Evolutionary conservation across 2,113 vertebrate species (phyloP).

Genomic region (Camelus bactrianus): DNA sequence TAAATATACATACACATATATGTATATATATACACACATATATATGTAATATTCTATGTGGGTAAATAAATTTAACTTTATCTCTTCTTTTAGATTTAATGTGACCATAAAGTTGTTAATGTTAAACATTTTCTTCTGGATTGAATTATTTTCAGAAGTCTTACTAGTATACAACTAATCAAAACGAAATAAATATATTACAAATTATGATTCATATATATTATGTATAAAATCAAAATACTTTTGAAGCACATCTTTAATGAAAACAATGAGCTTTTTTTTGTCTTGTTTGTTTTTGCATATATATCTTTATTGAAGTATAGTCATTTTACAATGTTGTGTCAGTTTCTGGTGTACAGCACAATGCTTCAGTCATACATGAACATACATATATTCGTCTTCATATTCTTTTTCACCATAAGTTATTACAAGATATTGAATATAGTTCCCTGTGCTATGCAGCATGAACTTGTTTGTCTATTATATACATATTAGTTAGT

Average conservation of each 20-base stretch:
- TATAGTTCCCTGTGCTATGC: no score
- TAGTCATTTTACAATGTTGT: no score
- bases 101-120: neutral
- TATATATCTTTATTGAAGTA: no score
- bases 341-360: no score
- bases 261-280: neutral
- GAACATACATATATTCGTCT: no score
- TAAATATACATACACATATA: neutral
- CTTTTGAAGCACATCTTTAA: conserved; percentile 4
- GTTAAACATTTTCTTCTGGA: conserved; percentile 47
- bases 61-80: neutral
- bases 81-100: conserved; percentile 50
- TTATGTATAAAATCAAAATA: conserved; percentile 23
- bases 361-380: no score
- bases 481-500: no score
- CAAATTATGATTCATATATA: neutral
- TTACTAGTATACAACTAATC: neutral
- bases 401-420: no score
- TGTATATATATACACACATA: neutral
- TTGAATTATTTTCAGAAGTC: conserved; percentile 34
- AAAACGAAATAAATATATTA: conserved; percentile 42
- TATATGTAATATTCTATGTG: neutral
- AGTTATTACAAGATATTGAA: no score
- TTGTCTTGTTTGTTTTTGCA: no score
- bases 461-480: no score